These are phyloP conservation scores for Aphidoletes aphidimyza DNA, from an alignment of 2,888 invertebrate genomes.

Conservation along the genomic window DNA sequence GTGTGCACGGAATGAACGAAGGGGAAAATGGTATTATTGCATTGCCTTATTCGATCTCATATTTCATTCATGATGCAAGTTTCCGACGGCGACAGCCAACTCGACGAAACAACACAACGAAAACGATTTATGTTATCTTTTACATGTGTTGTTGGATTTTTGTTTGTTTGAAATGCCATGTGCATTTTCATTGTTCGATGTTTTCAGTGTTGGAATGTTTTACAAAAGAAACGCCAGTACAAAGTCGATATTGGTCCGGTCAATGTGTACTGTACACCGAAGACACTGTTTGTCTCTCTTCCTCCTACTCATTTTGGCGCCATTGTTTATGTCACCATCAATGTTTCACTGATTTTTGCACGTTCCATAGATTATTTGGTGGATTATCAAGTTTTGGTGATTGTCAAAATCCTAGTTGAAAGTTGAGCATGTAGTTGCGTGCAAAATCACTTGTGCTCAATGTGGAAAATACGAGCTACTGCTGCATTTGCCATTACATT, in stretches of 20 bases:
- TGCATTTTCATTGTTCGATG: not conserved
- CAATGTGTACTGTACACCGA: not conserved
- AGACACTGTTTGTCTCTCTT: too few species aligned
- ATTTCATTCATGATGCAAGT: slow-evolving; percentile 54
- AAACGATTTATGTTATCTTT: slow-evolving; percentile 30
- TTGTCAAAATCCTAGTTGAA: slow-evolving; percentile 5
- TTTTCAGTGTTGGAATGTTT: too few species aligned
- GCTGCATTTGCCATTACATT: not conserved
- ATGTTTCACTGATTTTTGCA: slow-evolving; percentile 36
- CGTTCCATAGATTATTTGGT: slow-evolving; percentile 35
- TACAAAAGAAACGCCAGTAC: too few species aligned
- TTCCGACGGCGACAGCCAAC: slow-evolving; percentile 42
- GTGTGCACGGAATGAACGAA: not conserved
- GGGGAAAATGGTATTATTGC: slow-evolving; percentile 30
- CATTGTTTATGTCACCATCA: slow-evolving; percentile 29
- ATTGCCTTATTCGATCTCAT: slow-evolving; percentile 49
- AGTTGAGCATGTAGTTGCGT: not conserved
- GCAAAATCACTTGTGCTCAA: not conserved
- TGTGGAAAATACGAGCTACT: not conserved
- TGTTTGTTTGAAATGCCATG: not conserved
- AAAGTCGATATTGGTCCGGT: not conserved
- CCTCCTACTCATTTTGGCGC: not conserved
- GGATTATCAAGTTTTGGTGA: slow-evolving; percentile 32
- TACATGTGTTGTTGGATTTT: not conserved
- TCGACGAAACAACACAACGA: slow-evolving; percentile 22